A percentile compares a stretch with the other conserved stretches of the same genome.
These are phyloP conservation scores for Neodontobutis hainanensis DNA, from an alignment of 2,113 vertebrate genomes.

Conservation along the genomic window DNA sequence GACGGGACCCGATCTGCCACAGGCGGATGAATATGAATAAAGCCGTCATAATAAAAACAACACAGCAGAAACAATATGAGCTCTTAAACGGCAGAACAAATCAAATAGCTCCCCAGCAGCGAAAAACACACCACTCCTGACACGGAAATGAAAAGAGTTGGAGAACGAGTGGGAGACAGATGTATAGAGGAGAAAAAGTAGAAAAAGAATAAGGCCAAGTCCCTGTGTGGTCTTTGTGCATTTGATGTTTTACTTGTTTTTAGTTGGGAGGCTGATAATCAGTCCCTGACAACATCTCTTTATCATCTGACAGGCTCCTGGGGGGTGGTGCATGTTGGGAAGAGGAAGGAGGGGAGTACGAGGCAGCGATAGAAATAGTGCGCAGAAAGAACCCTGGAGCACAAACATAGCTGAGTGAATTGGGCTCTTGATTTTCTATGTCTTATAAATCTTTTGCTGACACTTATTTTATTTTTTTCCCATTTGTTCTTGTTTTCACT, in stretches of 20 bases:
- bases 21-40: conserved; percentile 64
- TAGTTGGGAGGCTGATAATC: conserved; percentile 67
- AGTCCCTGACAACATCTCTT: conserved; percentile 64
- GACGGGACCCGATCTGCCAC: conserved; percentile 47
- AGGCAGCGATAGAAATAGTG: conserved; percentile 53
- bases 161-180: conserved; percentile 14
- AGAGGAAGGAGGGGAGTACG: conserved; percentile 2
- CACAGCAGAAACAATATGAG: conserved; percentile 67
- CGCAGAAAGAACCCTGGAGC: conserved; percentile 60
- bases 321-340: conserved; percentile 14
- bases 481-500: conserved; percentile 31
- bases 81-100: conserved; percentile 63
- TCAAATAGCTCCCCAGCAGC: conserved; percentile 59
- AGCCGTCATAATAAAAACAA: conserved; percentile 66
- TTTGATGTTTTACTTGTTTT: conserved; percentile 68
- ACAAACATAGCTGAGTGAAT: conserved; percentile 60
- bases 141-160: conserved; percentile 29
- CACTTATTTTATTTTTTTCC: conserved; percentile 39
- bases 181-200: conserved; percentile 13
- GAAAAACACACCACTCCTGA: conserved; percentile 25
- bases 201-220: conserved; percentile 40
- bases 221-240: conserved; percentile 55
- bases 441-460: conserved; percentile 74
- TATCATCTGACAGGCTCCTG: conserved; percentile 64
- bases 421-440: conserved; percentile 52